Percentiles rank a stretch among this genome's conserved stretches.
Conservation (phyloP, 2,888 invertebrate species). For the Drosophila maculinotata region DNA sequence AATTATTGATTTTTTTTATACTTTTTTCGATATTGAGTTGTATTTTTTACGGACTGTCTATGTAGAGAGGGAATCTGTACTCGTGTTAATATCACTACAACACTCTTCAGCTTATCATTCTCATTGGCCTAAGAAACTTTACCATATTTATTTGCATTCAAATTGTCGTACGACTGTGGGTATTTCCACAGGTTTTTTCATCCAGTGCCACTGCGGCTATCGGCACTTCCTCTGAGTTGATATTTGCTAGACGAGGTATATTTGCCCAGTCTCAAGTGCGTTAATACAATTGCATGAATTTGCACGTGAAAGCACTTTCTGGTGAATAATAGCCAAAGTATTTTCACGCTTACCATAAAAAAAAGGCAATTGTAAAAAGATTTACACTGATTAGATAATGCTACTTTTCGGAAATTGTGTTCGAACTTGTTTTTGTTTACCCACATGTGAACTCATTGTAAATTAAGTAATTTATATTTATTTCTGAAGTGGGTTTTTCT, state of each 20-base stretch:
- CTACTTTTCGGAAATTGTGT: constrained; percentile 3
- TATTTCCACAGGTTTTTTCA: neutral
- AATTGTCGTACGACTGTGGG: no score
- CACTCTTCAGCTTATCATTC: no score
- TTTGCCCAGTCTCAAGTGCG: constrained; percentile 20
- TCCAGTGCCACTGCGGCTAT: no score
- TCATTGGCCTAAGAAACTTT: no score
- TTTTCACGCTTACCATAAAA: constrained; percentile 2
- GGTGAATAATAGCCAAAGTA: neutral
- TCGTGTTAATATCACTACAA: no score
- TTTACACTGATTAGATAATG: constrained; percentile 33
- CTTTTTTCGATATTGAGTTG: no score
- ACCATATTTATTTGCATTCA: no score
- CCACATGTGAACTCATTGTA: no score
- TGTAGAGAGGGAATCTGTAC: no score
- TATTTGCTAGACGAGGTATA: neutral
- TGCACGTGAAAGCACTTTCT: constrained; percentile 8
- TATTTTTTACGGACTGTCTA: no score
- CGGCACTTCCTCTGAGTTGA: no score
- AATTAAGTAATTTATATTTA: neutral
- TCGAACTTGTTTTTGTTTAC: neutral
- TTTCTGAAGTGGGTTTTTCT: neutral
- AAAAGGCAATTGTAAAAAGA: neutral
- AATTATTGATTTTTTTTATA: no score
- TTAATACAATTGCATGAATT: neutral